A percentile compares a stretch with the other conserved stretches of the same genome.
Conservation (phyloP, 1,140 invertebrate genomes). For the Trachymyrmex cornetzi region DNA sequence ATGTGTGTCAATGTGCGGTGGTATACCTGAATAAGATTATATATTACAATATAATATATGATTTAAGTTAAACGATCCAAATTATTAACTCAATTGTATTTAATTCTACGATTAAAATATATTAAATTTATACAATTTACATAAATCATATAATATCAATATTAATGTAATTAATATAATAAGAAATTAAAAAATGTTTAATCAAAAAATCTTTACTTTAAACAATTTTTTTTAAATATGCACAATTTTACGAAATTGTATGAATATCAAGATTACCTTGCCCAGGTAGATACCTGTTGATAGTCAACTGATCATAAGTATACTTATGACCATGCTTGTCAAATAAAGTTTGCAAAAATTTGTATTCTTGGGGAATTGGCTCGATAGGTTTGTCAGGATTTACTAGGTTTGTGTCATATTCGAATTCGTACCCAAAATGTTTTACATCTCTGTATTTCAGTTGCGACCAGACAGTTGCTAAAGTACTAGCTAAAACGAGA, state of each 20-base stretch:
- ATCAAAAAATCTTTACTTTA: neutral
- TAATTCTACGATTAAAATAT: neutral
- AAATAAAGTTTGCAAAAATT: slow-evolving; percentile 90
- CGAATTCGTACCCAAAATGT: slow-evolving; percentile 98
- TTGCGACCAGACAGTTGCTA: slow-evolving; percentile 78
- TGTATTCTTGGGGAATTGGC: slow-evolving; percentile 91
- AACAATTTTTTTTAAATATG: too few relatives aligned
- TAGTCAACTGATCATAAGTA: slow-evolving; percentile 95
- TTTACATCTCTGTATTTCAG: slow-evolving; percentile 96
- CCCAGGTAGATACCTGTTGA: slow-evolving; percentile 96
- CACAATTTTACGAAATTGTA: neutral
- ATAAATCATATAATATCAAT: neutral
- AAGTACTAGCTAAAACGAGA: slow-evolving; percentile 2
- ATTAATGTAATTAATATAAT: neutral
- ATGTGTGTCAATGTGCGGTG: slow-evolving; percentile 97
- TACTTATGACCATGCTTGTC: slow-evolving; percentile 85
- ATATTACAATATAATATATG: neutral
- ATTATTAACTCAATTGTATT: neutral
- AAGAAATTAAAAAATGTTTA: neutral
- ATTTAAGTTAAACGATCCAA: too few relatives aligned
- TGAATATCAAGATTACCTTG: slow-evolving; percentile 90
- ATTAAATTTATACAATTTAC: slow-evolving; percentile 3
- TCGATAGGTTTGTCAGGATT: slow-evolving; percentile 90
- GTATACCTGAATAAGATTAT: slow-evolving; percentile 91
- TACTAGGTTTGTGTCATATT: slow-evolving; percentile 96